Base-by-base conservation (phyloP, 2,888 invertebrate species). In the Lordiphosa fenestrarum region DNA sequence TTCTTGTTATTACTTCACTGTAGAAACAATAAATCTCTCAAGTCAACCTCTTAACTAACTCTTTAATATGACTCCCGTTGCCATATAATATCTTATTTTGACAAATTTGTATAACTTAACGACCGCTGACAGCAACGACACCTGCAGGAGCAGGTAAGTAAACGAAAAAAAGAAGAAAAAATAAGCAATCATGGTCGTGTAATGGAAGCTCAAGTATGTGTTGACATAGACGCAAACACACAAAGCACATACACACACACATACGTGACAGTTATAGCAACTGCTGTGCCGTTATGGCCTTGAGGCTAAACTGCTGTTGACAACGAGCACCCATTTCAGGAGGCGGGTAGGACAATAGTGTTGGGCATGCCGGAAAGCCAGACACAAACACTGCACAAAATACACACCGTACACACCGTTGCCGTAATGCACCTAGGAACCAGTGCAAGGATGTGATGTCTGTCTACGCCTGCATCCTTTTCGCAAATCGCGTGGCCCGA, bases 261-360 rank as follows among this genome's bases (percentile, higher is more conserved):
- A 58, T 41, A 63, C 59, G 59, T 70, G 76, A 65, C 81, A 73
- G 73, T 69, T 76, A 76, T 62, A 71, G 73, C 53, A 58, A 73
- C 68, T 49, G 66, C 71, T 70, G 53, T 60, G 66, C 74, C 62
- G 55, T 71, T 71, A 77, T 69, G 84, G 78, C 78, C 78, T 80
- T 80, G 78, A 66, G 30, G 78, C 84, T 84, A 72, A 84, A 74
- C 78, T 81, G 78, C 69, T 84, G 82, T 77, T 84, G 82, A 84
- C 84, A 84, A 74, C 69, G 62, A 33, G 57, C 61, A 67, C 46
- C 62, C 59, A 49, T 63, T 54, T 58, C 48, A 47, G 41, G 33
- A 12, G 37, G 33, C 13, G 7, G 12, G 13, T 23, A 25, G 40
- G 36, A 40, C 80, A 82, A 75, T 78, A 51, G 62, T 53, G 65